Evolutionary conservation across 2,113 vertebrate genomes (phyloP), one percentile per base, ranked within the genome.

Genomic region (Amphiprion ocellaris): DNA sequence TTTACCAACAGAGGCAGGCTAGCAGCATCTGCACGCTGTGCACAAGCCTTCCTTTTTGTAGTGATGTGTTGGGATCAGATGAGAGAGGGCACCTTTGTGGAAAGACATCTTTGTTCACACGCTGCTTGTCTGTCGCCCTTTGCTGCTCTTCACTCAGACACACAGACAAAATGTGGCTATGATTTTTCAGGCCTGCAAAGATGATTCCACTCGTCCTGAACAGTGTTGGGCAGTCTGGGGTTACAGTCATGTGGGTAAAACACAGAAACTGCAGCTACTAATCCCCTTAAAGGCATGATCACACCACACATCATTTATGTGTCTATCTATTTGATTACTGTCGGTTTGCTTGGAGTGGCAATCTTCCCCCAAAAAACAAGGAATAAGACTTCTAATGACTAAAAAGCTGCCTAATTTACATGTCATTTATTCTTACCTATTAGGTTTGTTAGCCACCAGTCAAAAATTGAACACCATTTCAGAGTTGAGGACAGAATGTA

Each of bases 61-160:
- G 82, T 70, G 76, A 88, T 76, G 88, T 84, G 83, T 89, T 24
- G 60, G 74, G 85, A 90, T 90, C 85, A 91, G 81, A 87, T 80
- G 83, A 91, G 70, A 86, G 84, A 76, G 81, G 83, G 78, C 89
- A 89, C 78, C 79, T 91, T 91, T 86, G 90, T 90, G 84, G 80
- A 87, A 12, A 46, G 73, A 87, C 80, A 86, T 88, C 85, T 90
- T 90, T 86, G 84, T 86, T 87, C 76, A 50, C 61, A 67, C 67
- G 41, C 67, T 49, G 81, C 39, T 66, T 66, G 81, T 61, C 77
- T 61, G 60, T 78, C 37, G 21, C 52, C 44, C 66, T 72, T 37
- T 30, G 14, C 63, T 12, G 37, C 52, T 55, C 46, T 68, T 46
- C 23, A 19, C 21, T 17, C 16, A 21, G 19, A 58, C 56, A 28